Evolutionary conservation across 2,113 vertebrate species (phyloP).

Genomic region (Rattus norvegicus): GRCr8 NC_086028.1:32362001-32362500

Average conservation of each 20-base stretch:
- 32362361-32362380: no score
- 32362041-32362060: background rate
- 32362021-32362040: background rate
- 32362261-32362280: background rate
- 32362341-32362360: background rate
- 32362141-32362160: constrained; percentile 40
- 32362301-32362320: no score
- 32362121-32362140: background rate
- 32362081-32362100: background rate
- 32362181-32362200: background rate
- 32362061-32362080: background rate
- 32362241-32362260: background rate
- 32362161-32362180: background rate
- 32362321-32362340: background rate
- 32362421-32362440: background rate
- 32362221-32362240: background rate
- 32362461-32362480: background rate
- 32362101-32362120: background rate
- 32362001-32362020: constrained; percentile 30
- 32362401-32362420: background rate
- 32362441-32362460: background rate
- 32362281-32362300: background rate
- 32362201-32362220: background rate
- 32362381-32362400: background rate
- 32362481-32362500: background rate